These are phyloP conservation scores for Stichopus horrens DNA, from an alignment of 53 echinoderm and acorn worm species.

Conservation along the genomic window DNA sequence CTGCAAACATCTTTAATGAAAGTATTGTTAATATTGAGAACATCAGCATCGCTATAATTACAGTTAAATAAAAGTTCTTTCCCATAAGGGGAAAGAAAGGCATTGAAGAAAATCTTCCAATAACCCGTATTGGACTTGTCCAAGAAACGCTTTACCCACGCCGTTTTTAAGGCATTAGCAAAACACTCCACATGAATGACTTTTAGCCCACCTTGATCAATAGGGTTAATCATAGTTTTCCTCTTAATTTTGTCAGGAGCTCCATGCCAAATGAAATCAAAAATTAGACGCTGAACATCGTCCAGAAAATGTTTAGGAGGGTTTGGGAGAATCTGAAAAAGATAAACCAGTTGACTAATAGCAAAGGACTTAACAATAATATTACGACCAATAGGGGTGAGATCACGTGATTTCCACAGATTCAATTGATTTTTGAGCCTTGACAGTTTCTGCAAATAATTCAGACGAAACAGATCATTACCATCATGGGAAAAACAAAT, in stretches of 20 bases:
- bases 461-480: background rate
- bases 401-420: background rate
- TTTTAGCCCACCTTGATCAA: background rate
- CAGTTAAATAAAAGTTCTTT: conserved; percentile 9
- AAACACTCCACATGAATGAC: no score
- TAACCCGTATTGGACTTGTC: no score
- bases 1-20: background rate
- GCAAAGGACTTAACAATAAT: conserved; percentile 13
- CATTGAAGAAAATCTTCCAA: background rate
- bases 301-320: background rate
- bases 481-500: background rate
- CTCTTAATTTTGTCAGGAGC: conserved; percentile 4
- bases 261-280: background rate
- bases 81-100: background rate
- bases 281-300: background rate
- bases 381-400: background rate
- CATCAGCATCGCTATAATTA: background rate
- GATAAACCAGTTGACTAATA: conserved; percentile 17
- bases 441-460: background rate
- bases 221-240: conserved; percentile 14
- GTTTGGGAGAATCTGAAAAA: background rate
- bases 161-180: no score
- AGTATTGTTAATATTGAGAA: background rate
- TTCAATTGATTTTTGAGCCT: conserved; percentile 1
- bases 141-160: no score